These are phyloP conservation scores for Rana temporaria DNA, from an alignment of 2,113 vertebrate species.

Conservation along the genomic window DNA sequence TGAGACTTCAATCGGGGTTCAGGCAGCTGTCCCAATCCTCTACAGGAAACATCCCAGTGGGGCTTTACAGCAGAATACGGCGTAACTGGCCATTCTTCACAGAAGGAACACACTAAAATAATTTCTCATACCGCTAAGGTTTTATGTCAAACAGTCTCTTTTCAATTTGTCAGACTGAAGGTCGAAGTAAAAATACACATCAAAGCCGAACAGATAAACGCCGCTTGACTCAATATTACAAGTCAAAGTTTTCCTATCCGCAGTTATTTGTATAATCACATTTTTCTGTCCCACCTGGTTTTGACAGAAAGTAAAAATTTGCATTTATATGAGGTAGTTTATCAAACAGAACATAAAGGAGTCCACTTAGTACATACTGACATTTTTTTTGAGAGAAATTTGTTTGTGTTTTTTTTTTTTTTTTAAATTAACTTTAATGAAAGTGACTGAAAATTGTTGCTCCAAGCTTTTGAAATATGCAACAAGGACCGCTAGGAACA, in stretches of 20 bases:
- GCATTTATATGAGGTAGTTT: slow-evolving; percentile 89
- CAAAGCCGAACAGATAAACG: slow-evolving; percentile 65
- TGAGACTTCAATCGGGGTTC: too few relatives aligned
- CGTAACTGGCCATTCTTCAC: neutral
- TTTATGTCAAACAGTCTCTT: slow-evolving; percentile 35
- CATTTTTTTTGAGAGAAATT: slow-evolving; percentile 85
- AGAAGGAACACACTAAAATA: slow-evolving; percentile 11
- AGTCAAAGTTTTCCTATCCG: slow-evolving; percentile 78
- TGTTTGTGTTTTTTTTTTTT: slow-evolving; percentile 84
- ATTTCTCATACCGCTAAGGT: slow-evolving; percentile 17
- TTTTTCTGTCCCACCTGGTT: slow-evolving; percentile 85
- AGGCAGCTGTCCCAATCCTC: too few relatives aligned
- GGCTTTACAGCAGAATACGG: neutral
- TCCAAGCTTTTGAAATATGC: slow-evolving; percentile 87
- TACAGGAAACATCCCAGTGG: neutral
- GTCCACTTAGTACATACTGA: slow-evolving; percentile 86
- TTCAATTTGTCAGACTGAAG: slow-evolving; percentile 63
- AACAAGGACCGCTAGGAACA: slow-evolving; percentile 76
- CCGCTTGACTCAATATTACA: slow-evolving; percentile 61
- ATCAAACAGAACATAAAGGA: slow-evolving; percentile 87
- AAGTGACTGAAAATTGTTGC: slow-evolving; percentile 88
- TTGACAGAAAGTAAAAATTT: slow-evolving; percentile 87
- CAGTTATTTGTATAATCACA: slow-evolving; percentile 86
- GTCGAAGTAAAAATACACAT: slow-evolving; percentile 65
- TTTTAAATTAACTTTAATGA: slow-evolving; percentile 86